These are phyloP conservation scores for Meandrusa payeni DNA, from an alignment of 2,888 invertebrate species.

Conservation along the genomic window DNA sequence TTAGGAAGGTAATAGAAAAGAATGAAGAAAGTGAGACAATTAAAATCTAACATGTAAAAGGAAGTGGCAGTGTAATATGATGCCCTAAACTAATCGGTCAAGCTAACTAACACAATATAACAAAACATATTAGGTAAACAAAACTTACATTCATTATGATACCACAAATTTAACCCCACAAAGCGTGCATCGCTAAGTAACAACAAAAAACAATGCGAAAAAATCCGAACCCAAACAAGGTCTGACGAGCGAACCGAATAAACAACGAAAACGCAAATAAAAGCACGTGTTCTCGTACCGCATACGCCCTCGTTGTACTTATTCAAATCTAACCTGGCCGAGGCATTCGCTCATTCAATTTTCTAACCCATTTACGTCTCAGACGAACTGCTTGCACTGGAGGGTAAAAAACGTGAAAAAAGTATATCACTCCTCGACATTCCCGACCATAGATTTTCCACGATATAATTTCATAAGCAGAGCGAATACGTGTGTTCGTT, in stretches of 20 bases:
- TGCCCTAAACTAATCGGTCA: no score
- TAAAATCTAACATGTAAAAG: no score
- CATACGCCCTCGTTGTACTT: constrained; percentile 61
- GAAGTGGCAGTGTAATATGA: no score
- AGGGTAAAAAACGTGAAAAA: constrained; percentile 42
- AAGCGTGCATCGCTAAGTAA: no score
- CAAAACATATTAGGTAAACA: no score
- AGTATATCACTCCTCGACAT: constrained; percentile 56
- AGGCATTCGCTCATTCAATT: constrained; percentile 73
- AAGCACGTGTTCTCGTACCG: constrained; percentile 54
- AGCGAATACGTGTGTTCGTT: constrained; percentile 60
- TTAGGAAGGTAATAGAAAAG: no score
- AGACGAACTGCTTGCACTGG: constrained; percentile 62
- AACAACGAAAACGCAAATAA: constrained; percentile 44
- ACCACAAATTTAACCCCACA: no score
- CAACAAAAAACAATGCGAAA: no score
- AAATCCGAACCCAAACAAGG: constrained; percentile 23
- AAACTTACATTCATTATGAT: no score
- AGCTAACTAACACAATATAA: no score
- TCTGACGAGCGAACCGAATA: constrained; percentile 37
- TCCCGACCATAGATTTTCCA: constrained; percentile 64
- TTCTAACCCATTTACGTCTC: constrained; percentile 80
- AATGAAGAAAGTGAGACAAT: no score
- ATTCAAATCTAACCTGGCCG: constrained; percentile 64
- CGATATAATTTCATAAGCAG: constrained; percentile 78